These are phyloP conservation scores for Melieria omissa DNA, from an alignment of 2,888 invertebrate genomes.

Conservation along the genomic window DNA sequence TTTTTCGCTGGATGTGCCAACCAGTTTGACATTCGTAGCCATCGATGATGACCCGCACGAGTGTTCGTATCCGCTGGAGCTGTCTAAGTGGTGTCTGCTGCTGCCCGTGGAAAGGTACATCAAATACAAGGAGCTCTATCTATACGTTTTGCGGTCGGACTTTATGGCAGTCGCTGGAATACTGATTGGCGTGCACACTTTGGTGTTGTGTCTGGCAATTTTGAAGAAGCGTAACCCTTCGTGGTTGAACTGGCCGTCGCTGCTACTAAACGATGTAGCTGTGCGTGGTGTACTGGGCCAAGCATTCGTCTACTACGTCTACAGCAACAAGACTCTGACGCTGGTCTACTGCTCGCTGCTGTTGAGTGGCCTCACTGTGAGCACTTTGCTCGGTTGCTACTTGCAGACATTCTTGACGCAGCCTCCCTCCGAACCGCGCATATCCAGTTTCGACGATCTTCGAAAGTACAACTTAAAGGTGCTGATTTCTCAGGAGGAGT, in stretches of 20 bases:
- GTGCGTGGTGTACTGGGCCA: constrained; percentile 20
- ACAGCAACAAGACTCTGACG: neutral
- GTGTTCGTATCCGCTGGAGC: constrained; percentile 11
- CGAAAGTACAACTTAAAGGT: neutral
- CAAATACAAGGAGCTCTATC: neutral
- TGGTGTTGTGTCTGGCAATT: neutral
- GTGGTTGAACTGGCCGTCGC: too few relatives aligned
- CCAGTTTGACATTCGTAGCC: neutral
- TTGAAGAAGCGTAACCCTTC: neutral
- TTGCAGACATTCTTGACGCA: constrained; percentile 15
- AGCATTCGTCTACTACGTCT: neutral
- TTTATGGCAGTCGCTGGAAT: neutral
- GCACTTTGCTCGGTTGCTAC: neutral
- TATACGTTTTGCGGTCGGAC: neutral
- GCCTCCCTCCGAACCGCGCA: neutral
- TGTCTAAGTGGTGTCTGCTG: constrained; percentile 9
- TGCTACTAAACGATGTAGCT: constrained; percentile 1
- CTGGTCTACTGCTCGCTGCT: constrained; percentile 1
- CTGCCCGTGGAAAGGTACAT: constrained; percentile 5
- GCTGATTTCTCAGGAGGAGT: neutral
- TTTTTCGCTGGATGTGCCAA: constrained; percentile 11
- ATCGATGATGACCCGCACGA: neutral
- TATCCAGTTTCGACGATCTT: constrained; percentile 6
- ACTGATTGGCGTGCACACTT: neutral
- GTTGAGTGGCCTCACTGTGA: constrained; percentile 1